These are phyloP conservation scores for Carduelis carduelis DNA, from an alignment of 2,797 vertebrate species.

Conservation along the genomic window DNA sequence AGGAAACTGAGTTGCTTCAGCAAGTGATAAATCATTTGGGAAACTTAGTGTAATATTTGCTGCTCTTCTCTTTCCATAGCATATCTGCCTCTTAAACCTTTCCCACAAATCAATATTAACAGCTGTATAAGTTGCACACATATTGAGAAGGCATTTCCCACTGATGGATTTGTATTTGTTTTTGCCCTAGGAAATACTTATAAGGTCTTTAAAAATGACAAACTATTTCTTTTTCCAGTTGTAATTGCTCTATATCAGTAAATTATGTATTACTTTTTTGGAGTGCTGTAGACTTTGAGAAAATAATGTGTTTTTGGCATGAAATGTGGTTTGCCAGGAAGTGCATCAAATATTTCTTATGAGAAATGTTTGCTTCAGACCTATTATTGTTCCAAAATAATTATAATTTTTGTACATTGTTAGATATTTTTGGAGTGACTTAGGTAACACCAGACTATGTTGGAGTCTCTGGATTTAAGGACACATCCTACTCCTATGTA, in stretches of 20 bases:
- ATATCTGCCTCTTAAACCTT: conserved; percentile 52
- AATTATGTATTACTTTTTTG: conserved; percentile 48
- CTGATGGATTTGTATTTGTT: conserved; percentile 67
- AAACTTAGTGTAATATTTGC: not conserved
- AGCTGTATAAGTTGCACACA: conserved; percentile 49
- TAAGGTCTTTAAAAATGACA: conserved; percentile 55
- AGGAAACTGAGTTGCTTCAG: not conserved
- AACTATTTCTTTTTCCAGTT: conserved; percentile 52
- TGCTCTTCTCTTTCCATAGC: conserved; percentile 9
- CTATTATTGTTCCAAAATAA: not conserved
- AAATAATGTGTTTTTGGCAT: not conserved
- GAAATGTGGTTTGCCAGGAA: not conserved
- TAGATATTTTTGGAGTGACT: not conserved
- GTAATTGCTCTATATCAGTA: conserved; percentile 44
- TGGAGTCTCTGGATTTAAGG: not conserved
- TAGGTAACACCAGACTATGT: not conserved
- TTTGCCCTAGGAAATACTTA: conserved; percentile 65
- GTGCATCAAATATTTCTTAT: not conserved
- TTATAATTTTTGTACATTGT: not conserved
- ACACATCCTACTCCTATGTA: not conserved
- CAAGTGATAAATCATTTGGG: conserved; percentile 4
- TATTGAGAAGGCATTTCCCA: conserved; percentile 57
- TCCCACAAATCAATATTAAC: conserved; percentile 68
- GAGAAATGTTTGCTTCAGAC: not conserved
- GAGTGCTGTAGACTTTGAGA: conserved; percentile 1